Evolutionary conservation across 2,113 vertebrate genomes (phyloP).

Genomic region (Nesoenas mayeri): DNA sequence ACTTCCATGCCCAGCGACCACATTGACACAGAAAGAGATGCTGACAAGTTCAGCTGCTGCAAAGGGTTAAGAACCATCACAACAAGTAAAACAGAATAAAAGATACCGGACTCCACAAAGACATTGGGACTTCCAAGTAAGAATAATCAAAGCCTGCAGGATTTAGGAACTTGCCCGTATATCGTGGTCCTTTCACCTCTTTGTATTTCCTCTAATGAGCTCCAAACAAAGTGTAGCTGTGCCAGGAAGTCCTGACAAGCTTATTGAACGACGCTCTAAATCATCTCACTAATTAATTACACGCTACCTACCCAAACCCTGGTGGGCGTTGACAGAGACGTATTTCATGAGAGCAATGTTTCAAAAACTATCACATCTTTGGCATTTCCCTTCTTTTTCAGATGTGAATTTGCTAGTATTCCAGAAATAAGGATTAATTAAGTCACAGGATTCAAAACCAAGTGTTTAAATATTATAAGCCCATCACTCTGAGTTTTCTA

Average conservation of each 20-base stretch:
- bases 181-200: neutral
- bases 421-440: neutral
- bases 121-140: neutral
- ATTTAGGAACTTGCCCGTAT: neutral
- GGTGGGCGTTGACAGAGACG: neutral
- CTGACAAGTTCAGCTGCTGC: neutral
- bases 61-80: neutral
- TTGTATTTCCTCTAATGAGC: conserved; percentile 30
- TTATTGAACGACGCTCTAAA: conserved; percentile 16
- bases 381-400: neutral
- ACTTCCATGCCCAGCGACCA: neutral
- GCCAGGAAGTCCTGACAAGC: conserved; percentile 55
- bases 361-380: neutral
- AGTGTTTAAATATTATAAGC: neutral
- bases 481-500: neutral
- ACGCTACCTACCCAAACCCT: neutral
- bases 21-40: neutral
- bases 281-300: neutral
- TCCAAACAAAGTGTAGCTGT: conserved; percentile 3
- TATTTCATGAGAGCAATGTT: neutral
- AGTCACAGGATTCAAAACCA: neutral
- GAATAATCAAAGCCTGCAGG: conserved; percentile 11
- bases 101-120: neutral
- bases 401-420: neutral
- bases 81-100: neutral